Percentiles rank a stretch among this genome's conserved stretches.
Conservation (phyloP, 2,888 invertebrate genomes). For the Eremobia ochroleuca region DNA sequence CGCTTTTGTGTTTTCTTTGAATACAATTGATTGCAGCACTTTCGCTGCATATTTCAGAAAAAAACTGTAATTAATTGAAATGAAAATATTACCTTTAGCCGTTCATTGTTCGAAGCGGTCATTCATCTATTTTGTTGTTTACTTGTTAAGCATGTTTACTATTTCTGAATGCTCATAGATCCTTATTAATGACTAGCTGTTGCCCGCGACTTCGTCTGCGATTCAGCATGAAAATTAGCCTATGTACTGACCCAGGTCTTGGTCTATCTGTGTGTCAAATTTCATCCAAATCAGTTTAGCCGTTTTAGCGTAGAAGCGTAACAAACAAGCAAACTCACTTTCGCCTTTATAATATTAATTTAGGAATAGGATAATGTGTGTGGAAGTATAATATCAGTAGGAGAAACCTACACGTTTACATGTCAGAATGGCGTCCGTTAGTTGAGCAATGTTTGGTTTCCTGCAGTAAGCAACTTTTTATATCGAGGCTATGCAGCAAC, state of each 20-base stretch:
- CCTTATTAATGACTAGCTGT: neutral
- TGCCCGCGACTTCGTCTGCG: too few species aligned
- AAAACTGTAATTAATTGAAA: slow-evolving; percentile 20
- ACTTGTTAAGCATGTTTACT: neutral
- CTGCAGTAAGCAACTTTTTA: slow-evolving; percentile 53
- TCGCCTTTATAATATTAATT: too few species aligned
- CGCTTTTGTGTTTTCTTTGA: slow-evolving; percentile 44
- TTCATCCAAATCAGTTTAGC: too few species aligned
- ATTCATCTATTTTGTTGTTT: neutral
- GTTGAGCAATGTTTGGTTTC: slow-evolving; percentile 57
- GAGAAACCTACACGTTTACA: slow-evolving; percentile 37
- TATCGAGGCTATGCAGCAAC: slow-evolving; percentile 54
- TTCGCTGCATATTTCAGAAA: slow-evolving; percentile 49
- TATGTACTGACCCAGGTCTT: too few species aligned
- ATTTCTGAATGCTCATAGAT: neutral
- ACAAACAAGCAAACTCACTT: neutral
- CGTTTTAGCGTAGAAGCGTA: too few species aligned
- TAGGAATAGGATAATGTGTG: neutral
- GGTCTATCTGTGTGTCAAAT: too few species aligned
- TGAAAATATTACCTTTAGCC: slow-evolving; percentile 15
- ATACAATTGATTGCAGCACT: slow-evolving; percentile 42
- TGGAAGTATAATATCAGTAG: slow-evolving; percentile 20
- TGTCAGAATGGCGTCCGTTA: slow-evolving; percentile 28
- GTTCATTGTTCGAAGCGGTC: neutral
- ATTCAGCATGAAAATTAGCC: too few species aligned